These are phyloP conservation scores for Rhizomys pruinosus DNA, from an alignment of 2,113 vertebrate species.

Conservation along the genomic window DNA sequence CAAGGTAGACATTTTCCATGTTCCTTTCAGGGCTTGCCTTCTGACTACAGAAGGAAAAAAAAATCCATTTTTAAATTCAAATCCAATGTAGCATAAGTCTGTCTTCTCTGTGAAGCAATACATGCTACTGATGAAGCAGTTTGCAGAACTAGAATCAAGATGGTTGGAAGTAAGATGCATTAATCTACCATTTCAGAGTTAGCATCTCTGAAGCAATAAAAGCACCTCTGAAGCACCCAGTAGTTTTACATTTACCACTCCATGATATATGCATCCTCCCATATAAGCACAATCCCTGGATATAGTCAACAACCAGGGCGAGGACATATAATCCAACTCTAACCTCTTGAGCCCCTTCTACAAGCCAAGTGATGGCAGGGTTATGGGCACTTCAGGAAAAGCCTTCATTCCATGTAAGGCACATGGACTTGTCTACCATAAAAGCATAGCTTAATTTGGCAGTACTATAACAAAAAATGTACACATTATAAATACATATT, in stretches of 20 bases:
- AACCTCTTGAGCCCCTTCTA: neutral
- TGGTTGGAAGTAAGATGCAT: neutral
- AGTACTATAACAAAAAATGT: neutral
- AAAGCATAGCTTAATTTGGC: neutral
- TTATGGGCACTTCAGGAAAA: neutral
- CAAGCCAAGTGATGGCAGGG: neutral
- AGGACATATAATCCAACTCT: neutral
- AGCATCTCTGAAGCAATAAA: no score
- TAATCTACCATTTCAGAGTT: neutral
- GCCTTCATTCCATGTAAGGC: neutral
- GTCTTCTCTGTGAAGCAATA: neutral
- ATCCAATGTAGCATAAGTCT: neutral
- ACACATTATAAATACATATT: neutral
- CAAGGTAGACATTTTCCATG: conserved; percentile 2
- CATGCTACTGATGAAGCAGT: neutral
- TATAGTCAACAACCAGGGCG: neutral
- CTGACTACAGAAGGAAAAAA: neutral
- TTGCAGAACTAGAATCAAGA: neutral
- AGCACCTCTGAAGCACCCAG: neutral
- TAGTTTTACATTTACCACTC: neutral
- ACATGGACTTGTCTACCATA: neutral
- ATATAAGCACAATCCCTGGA: neutral
- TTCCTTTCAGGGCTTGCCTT: conserved; percentile 7
- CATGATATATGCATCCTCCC: neutral
- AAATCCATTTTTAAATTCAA: conserved; percentile 20